Base-by-base conservation (phyloP, 2,797 vertebrate genomes). In the Falco peregrinus region DNA sequence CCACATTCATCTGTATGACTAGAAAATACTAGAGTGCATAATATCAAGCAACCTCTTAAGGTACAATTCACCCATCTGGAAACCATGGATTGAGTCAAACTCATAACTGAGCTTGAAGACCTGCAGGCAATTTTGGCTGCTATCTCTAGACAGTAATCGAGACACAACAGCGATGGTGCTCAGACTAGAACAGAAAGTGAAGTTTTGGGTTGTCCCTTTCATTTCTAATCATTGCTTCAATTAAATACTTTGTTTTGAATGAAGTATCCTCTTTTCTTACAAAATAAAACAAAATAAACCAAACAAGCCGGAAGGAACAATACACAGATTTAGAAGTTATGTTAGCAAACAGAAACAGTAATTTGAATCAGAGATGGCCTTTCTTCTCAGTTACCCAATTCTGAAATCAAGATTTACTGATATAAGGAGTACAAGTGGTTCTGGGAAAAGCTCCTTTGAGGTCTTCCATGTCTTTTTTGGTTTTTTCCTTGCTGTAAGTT, bases 381-480 rank as follows among this genome's bases (percentile, higher is more conserved):
- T 7, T 31, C 18, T 83, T 47, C 39, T 47, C 67, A 43, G 28
- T 37, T 61, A 33, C 12, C 5, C 24, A 21, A 10, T 64, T 84
- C 25, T 53, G 50, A 92, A 89, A 80, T 51, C 16, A 76, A 39
- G 45, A 84, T 6, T 41, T 51, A 47, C 10, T n/a, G 50, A 60
- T 50, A 16, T 45, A 76, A 70, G 76, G 47, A 57, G 7, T 54
- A 12, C 24, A 85, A 61, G 9, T 35, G 3, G 3, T 75, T 71
- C 26, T 60, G 13, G 11, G 11, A 9, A 59, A 73, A n/a, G 8
- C 6, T 76, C 17, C 29, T 84, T 54, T 57, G 22, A 78, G 13
- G 2, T 61, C 9, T 53, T 79, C 13, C n/a, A n/a, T 1, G 0
- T 17, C 16, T 25, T 24, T 16, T 19, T 25, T 24, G 39, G 6